Evolutionary conservation across 2,888 invertebrate species (phyloP), one percentile per base, ranked within the genome.

Genomic region (Biston betularia): DNA sequence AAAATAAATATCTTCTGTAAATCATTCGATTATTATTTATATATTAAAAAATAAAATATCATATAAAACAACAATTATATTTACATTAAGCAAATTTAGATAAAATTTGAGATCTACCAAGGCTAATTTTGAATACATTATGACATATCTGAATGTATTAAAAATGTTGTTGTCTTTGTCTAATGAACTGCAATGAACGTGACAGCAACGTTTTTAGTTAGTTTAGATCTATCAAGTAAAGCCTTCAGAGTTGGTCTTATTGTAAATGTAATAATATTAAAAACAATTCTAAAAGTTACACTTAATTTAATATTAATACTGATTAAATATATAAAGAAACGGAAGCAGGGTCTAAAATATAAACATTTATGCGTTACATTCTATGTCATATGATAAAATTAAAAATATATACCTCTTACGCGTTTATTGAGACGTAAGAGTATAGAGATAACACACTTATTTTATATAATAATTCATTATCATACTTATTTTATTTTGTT

Each of bases 301-400:
- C 71, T 74, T 70, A 64, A 79, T 80, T 80, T 63, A 69, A 69
- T 83, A 83, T 79, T 89, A 89, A 88, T 89, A 89, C 89, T 89
- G 88, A 83, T 84, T 76, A 70, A 60, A 46, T 63, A 46, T 63
- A 68, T 75, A 72, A 75, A 63, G 77, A 69, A 75, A 70, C 76
- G 71, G 58, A 74, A 70, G 72, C 76, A 79, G 75, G 77, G 78
- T 76, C 35, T 73, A 73, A 72, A 71, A 68, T 44, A 48, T 35
- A 58, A 63, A 57, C 45, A 44, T 53, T 53, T 24, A 53, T 61
- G 56, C 56, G 56, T 61, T 66, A 60, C 5, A 5, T 56, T 50
- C 6, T 60, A 44, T 35, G 45, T 49, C 35, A 52, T 56, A 50
- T 49, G 10, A 53, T 46, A n/a, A 9, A 10, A 38, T 48, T 38